Percentiles rank a stretch among this genome's conserved stretches.
Conservation (phyloP, 2,888 invertebrate species). For the Lissocephala sabroskyi region DNA sequence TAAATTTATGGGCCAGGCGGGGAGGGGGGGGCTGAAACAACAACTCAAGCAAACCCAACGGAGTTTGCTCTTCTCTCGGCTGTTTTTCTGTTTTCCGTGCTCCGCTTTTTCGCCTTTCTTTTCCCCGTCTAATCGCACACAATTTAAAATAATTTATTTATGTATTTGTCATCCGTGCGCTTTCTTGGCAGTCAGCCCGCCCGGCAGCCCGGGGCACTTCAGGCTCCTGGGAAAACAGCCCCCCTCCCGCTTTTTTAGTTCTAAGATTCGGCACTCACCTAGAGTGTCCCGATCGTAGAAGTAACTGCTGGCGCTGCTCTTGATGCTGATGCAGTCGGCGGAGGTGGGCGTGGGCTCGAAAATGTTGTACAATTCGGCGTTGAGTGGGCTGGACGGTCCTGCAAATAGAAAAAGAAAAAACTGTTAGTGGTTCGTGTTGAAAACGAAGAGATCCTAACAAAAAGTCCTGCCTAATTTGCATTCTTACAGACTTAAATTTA, state of each 20-base stretch:
- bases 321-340: slow-evolving; percentile 49
- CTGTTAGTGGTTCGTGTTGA: no score
- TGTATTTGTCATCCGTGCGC: slow-evolving; percentile 40
- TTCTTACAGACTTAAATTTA: no score
- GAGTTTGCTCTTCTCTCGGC: slow-evolving; percentile 3
- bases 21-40: background rate
- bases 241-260: background rate
- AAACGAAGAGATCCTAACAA: no score
- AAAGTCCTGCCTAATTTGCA: no score
- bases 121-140: no score
- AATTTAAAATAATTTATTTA: slow-evolving; percentile 51
- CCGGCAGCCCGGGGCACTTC: background rate
- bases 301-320: slow-evolving; percentile 53
- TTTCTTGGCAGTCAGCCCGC: background rate
- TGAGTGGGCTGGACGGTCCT: slow-evolving; percentile 32
- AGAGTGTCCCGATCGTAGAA: slow-evolving; percentile 44
- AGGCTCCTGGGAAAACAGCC: background rate
- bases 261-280: slow-evolving; percentile 32
- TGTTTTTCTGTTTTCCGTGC: slow-evolving; percentile 19
- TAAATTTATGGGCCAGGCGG: slow-evolving; percentile 13
- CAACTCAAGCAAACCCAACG: slow-evolving; percentile 20
- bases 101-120: no score
- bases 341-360: slow-evolving; percentile 46
- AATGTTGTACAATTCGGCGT: slow-evolving; percentile 47
- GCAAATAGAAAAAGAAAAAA: no score